These are phyloP conservation scores for Tragelaphus eurycerus DNA, from an alignment of 2,797 vertebrate genomes.

Conservation along the genomic window DNA sequence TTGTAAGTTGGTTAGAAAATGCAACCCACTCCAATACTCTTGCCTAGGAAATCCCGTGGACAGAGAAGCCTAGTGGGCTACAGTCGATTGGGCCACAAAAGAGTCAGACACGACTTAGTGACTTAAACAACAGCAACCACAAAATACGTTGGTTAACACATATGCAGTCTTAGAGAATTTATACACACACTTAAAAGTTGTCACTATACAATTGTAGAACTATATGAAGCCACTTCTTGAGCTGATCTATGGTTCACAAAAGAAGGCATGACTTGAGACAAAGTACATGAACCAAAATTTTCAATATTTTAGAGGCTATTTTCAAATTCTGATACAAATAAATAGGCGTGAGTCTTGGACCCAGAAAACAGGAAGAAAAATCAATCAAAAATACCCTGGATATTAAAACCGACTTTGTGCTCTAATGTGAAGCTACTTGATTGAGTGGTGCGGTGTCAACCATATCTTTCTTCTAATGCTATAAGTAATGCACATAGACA, in stretches of 20 bases:
- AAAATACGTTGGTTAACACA: background rate
- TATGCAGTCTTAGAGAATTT: background rate
- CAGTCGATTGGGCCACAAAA: background rate
- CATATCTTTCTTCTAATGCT: constrained; percentile 87
- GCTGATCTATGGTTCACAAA: background rate
- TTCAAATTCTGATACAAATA: constrained; percentile 60
- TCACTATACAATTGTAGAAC: background rate
- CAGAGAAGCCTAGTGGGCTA: background rate
- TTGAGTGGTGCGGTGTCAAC: constrained; percentile 81
- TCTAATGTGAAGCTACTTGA: constrained; percentile 80
- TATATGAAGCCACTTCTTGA: background rate
- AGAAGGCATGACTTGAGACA: background rate
- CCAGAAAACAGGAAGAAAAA: constrained; percentile 67
- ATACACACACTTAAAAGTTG: background rate
- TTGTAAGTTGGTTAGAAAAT: background rate
- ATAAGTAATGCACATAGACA: constrained; percentile 87
- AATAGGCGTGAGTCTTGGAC: constrained; percentile 52
- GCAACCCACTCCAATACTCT: background rate
- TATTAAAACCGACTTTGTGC: constrained; percentile 80
- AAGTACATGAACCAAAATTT: background rate
- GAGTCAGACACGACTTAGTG: background rate
- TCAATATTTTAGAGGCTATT: background rate
- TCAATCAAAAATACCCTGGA: constrained; percentile 72
- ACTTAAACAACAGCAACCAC: background rate
- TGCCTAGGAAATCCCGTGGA: background rate